These are phyloP conservation scores for Enteromius treurensis DNA, from an alignment of 2,797 vertebrate species.

Conservation along the genomic window DNA sequence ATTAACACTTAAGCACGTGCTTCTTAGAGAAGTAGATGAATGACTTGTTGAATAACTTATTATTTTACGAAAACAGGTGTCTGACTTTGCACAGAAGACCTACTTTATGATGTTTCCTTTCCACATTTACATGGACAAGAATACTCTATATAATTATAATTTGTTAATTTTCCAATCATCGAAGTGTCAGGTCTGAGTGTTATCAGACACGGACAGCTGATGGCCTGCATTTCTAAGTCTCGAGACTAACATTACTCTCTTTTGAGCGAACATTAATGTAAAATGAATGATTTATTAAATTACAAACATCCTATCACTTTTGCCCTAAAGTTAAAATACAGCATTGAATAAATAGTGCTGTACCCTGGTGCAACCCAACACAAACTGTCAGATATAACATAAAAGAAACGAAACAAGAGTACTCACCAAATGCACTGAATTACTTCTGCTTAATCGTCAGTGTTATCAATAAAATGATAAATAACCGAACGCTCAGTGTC, in stretches of 20 bases:
- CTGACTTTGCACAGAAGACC: constrained; percentile 1
- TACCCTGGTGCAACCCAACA: background rate
- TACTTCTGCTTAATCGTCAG: background rate
- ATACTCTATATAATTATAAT: background rate
- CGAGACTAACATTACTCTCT: background rate
- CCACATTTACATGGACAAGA: background rate
- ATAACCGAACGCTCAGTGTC: background rate
- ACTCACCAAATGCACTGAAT: constrained; percentile 33
- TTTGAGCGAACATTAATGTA: background rate
- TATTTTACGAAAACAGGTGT: background rate
- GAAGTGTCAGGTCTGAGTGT: background rate
- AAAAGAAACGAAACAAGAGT: background rate
- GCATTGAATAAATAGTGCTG: background rate
- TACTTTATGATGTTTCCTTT: too few relatives aligned
- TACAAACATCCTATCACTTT: background rate
- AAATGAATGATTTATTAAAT: background rate
- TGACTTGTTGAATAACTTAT: background rate
- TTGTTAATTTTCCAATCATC: background rate
- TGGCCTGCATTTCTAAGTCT: background rate
- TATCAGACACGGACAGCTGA: background rate
- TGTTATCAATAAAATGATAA: background rate
- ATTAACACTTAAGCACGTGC: constrained; percentile 3
- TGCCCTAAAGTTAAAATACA: constrained; percentile 3
- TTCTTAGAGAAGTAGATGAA: constrained; percentile 5
- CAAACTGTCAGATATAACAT: background rate